phyloP scores from a whole-genome alignment of 2,113 vertebrate species.

The Canis aureus region DNA sequence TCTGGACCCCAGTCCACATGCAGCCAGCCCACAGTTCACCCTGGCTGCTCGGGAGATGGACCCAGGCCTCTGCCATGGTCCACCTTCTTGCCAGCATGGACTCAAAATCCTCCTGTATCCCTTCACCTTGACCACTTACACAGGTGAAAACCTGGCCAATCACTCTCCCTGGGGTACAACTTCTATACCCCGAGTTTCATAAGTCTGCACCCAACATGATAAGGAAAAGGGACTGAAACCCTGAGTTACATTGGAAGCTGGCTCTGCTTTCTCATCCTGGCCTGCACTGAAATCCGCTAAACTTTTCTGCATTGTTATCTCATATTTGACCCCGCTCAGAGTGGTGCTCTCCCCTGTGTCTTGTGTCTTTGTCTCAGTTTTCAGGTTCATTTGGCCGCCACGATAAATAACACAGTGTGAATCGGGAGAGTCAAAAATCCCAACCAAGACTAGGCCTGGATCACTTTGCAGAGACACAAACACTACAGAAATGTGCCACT shows the following conservation, averaged over 20 bases:
- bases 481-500: not conserved
- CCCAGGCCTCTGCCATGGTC: not conserved
- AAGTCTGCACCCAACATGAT: not conserved
- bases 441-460: not conserved
- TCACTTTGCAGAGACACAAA: slow-evolving; percentile 13
- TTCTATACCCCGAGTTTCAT: not conserved
- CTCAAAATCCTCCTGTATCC: not conserved
- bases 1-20: not conserved
- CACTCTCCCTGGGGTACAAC: not conserved
- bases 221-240: not conserved
- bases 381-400: not conserved
- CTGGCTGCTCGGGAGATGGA: not conserved
- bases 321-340: not conserved
- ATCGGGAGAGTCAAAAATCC: not conserved
- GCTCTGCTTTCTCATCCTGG: not conserved
- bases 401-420: not conserved
- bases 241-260: not conserved
- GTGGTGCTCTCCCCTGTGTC: not conserved
- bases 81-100: not conserved
- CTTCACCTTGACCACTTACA: not conserved
- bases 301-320: not conserved
- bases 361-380: not conserved
- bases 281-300: not conserved
- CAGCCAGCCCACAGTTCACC: not conserved
- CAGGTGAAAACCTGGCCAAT: not conserved